phyloP scores from a whole-genome alignment of 2,113 vertebrate genomes.

The Xenopus borealis region DNA sequence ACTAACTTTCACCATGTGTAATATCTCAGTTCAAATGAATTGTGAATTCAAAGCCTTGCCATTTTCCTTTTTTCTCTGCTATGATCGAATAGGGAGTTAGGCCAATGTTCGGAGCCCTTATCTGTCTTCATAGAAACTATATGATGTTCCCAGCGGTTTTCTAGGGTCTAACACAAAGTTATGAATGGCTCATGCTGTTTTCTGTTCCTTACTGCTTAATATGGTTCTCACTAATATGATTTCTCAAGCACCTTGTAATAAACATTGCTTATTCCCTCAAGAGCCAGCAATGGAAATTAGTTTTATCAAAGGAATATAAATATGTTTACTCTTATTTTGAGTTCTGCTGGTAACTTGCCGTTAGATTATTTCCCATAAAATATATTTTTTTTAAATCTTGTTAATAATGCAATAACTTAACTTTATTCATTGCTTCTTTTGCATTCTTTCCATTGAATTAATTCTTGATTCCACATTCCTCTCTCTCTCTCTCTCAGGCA shows the following conservation, averaged over 20 bases:
- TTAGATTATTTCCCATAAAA: slow-evolving; percentile 45
- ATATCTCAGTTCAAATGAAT: slow-evolving; percentile 8
- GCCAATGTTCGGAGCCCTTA: slow-evolving; percentile 60
- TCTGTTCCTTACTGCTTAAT: slow-evolving; percentile 70
- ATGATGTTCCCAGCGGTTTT: slow-evolving; percentile 71
- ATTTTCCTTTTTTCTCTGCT: slow-evolving; percentile 59
- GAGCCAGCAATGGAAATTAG: slow-evolving; percentile 66
- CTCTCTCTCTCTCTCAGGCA: no score
- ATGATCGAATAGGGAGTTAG: slow-evolving; percentile 59
- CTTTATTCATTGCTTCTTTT: no score
- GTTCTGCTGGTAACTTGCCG: slow-evolving; percentile 54
- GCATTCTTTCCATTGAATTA: no score
- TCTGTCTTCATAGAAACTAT: slow-evolving; percentile 64
- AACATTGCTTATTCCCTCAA: slow-evolving; percentile 68
- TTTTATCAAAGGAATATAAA: slow-evolving; percentile 54
- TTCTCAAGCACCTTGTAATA: slow-evolving; percentile 73
- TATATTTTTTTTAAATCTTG: slow-evolving; percentile 48
- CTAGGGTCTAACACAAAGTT: slow-evolving; percentile 72
- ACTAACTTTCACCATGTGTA: neutral
- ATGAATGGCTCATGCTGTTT: slow-evolving; percentile 66
- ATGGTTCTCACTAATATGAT: slow-evolving; percentile 71
- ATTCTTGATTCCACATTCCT: no score
- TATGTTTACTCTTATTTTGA: slow-evolving; percentile 53
- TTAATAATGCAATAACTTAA: no score
- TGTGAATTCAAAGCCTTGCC: slow-evolving; percentile 48